phyloP scores from a whole-genome alignment of 2,888 invertebrate species.

The Hymenopus coronatus region DNA sequence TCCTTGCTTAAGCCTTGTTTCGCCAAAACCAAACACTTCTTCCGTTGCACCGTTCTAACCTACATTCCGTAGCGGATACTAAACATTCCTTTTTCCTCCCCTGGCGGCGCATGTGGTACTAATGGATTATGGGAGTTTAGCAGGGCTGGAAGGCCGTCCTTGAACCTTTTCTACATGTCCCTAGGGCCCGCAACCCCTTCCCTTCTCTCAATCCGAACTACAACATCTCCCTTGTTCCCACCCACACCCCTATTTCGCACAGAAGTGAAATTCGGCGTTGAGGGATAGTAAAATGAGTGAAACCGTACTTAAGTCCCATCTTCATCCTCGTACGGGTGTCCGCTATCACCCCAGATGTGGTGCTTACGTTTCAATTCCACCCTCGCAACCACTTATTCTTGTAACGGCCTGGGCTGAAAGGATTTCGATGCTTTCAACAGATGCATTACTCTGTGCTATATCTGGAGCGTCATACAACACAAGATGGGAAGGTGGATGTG shows the following conservation, averaged over 20 bases:
- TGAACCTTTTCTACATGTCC: slow-evolving; percentile 7
- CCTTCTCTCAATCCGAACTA: not conserved
- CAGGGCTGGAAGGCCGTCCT: slow-evolving; percentile 21
- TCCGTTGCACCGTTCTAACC: not conserved
- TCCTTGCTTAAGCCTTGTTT: not conserved
- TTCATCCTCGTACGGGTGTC: not conserved
- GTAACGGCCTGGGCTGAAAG: slow-evolving; percentile 26
- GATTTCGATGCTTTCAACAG: slow-evolving; percentile 23
- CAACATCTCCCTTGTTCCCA: not conserved
- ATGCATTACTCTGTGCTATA: not conserved
- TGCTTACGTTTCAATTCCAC: slow-evolving; percentile 11
- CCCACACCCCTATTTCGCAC: not conserved
- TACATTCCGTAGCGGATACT: not conserved
- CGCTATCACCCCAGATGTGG: not conserved
- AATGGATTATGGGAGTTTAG: slow-evolving; percentile 34
- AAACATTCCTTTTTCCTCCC: not conserved
- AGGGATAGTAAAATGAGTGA: slow-evolving; percentile 17
- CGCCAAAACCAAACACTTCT: not conserved
- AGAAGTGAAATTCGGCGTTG: slow-evolving; percentile 1
- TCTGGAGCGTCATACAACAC: not conserved
- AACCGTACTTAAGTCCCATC: not conserved
- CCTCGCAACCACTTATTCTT: slow-evolving; percentile 20
- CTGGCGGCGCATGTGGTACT: slow-evolving; percentile 31
- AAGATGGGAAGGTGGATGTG: not conserved
- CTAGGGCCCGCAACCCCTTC: not conserved